Conservation (phyloP, 2,113 vertebrate species). For the Morone saxatilis region DNA sequence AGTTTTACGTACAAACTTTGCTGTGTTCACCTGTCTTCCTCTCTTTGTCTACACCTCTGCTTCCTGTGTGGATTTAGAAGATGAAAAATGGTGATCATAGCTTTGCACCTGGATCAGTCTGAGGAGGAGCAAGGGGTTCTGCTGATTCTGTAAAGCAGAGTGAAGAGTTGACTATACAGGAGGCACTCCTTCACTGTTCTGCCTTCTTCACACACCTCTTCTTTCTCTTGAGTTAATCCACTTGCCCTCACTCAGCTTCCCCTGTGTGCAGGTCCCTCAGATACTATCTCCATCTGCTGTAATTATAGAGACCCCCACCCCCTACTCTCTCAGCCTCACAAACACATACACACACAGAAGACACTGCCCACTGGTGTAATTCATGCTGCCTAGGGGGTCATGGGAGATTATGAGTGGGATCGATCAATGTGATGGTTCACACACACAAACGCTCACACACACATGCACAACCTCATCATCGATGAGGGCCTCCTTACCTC, state of each 20-base stretch:
- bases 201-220: slow-evolving; percentile 63
- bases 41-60: background rate
- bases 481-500: slow-evolving; percentile 81
- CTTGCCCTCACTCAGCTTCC: slow-evolving; percentile 72
- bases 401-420: slow-evolving; percentile 84
- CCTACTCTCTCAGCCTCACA: slow-evolving; percentile 53
- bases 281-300: slow-evolving; percentile 82
- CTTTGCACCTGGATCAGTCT: slow-evolving; percentile 11
- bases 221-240: slow-evolving; percentile 77
- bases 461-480: slow-evolving; percentile 76
- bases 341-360: slow-evolving; percentile 63
- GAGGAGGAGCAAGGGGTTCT: background rate
- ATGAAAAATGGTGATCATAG: slow-evolving; percentile 1
- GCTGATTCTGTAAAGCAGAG: slow-evolving; percentile 33
- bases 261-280: slow-evolving; percentile 65
- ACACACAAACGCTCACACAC: slow-evolving; percentile 71
- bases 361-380: slow-evolving; percentile 80
- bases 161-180: background rate
- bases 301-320: slow-evolving; percentile 79
- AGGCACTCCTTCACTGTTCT: slow-evolving; percentile 53
- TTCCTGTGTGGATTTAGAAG: slow-evolving; percentile 7
- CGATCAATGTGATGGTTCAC: slow-evolving; percentile 85
- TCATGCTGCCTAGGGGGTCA: slow-evolving; percentile 82
- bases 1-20: too few relatives aligned
- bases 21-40: background rate